phyloP scores from a whole-genome alignment of 2,797 vertebrate species.

The Acanthurus leucopareius region DNA sequence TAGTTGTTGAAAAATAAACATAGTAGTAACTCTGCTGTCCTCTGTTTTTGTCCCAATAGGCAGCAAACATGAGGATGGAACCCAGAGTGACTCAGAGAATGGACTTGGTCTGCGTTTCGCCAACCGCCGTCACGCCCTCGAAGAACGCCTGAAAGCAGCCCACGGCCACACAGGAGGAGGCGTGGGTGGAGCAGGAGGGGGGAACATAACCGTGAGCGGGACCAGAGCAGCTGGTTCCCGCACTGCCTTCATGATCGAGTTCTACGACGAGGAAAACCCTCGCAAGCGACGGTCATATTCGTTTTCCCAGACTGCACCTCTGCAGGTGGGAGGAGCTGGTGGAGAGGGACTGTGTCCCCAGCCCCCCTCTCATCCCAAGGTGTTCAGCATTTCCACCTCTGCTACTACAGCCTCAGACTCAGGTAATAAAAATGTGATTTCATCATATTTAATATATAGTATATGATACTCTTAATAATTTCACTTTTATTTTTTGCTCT shows the following conservation, averaged over 20 bases:
- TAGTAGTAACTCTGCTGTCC: neutral
- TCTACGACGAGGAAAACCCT: conserved; percentile 94
- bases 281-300: conserved; percentile 95
- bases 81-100: conserved; percentile 98
- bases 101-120: conserved; percentile 90
- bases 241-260: conserved; percentile 95
- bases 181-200: conserved; percentile 48
- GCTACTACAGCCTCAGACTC: conserved; percentile 74
- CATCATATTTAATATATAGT: neutral
- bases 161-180: conserved; percentile 75
- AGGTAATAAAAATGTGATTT: conserved; percentile 54
- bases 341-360: conserved; percentile 90
- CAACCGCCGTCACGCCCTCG: conserved; percentile 89
- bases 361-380: conserved; percentile 88
- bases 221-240: conserved; percentile 83
- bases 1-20: neutral
- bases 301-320: conserved; percentile 91
- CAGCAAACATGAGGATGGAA: conserved; percentile 98
- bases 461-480: no score
- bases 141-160: conserved; percentile 91
- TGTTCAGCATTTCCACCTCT: conserved; percentile 83
- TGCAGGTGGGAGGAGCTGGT: conserved; percentile 74
- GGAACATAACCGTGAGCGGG: conserved; percentile 83
- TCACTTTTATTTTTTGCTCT: neutral
- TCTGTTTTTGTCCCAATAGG: conserved; percentile 79